These are phyloP conservation scores for Hemitrygon akajei DNA, from an alignment of 2,797 vertebrate species.

Conservation along the genomic window DNA sequence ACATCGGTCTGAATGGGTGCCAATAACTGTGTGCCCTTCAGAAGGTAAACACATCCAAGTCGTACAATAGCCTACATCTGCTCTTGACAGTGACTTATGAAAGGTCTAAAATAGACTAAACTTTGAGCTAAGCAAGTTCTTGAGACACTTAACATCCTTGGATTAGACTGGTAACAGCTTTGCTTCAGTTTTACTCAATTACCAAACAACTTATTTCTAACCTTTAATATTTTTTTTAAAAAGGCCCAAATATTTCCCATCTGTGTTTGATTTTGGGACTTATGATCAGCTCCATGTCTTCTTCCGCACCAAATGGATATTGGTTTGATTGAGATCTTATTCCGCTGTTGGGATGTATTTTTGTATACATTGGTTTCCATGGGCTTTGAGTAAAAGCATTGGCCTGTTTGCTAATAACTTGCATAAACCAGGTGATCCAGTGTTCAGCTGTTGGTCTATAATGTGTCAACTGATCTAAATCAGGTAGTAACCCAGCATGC, in stretches of 20 bases:
- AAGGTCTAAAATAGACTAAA: not conserved
- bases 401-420: not conserved
- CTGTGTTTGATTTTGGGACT: not conserved
- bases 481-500: not conserved
- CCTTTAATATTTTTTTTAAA: not conserved
- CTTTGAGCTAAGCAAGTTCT: not conserved
- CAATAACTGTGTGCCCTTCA: not conserved
- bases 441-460: not conserved
- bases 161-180: not conserved
- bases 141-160: no score
- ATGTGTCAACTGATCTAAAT: not conserved
- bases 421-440: not conserved
- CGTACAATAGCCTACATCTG: not conserved
- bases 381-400: no score
- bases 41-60: not conserved
- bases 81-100: not conserved
- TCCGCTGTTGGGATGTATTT: no score
- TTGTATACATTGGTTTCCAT: no score
- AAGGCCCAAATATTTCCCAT: not conserved
- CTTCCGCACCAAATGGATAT: no score
- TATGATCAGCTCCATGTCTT: no score
- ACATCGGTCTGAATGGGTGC: not conserved
- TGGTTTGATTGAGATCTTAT: no score
- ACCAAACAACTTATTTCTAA: not conserved
- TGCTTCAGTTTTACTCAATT: not conserved